Evolutionary conservation across 92 coral and sea anemone genomes (phyloP).

Genomic region (Ricordea florida): DNA sequence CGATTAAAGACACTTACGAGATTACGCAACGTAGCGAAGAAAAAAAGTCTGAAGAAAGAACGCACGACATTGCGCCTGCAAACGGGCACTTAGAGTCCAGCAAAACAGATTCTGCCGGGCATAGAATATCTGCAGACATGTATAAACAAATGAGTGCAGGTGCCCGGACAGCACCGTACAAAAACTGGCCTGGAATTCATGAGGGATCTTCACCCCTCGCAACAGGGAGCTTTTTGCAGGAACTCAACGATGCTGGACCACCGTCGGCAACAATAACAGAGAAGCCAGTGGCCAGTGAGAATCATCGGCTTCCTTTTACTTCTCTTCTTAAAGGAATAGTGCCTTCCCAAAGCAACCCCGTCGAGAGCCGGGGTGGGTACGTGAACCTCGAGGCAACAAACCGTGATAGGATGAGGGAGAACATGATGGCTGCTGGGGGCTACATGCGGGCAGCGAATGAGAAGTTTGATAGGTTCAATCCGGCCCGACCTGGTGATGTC

Average conservation of each 20-base stretch:
- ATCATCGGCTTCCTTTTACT: constrained; percentile 77
- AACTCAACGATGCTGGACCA: constrained; percentile 75
- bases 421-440: constrained; percentile 41
- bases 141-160: constrained; percentile 42
- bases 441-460: constrained; percentile 41
- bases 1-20: constrained; percentile 5
- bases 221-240: constrained; percentile 79
- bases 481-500: constrained; percentile 27
- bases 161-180: constrained; percentile 21
- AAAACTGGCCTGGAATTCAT: constrained; percentile 67
- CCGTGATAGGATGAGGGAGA: constrained; percentile 35
- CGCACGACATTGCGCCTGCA: constrained; percentile 13
- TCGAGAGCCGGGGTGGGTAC: constrained; percentile 37
- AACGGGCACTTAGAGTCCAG: constrained; percentile 33
- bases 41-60: not conserved
- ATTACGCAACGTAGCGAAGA: not conserved
- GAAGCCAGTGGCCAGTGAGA: constrained; percentile 25
- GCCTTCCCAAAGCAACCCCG: constrained; percentile 53
- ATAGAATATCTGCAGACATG: constrained; percentile 12
- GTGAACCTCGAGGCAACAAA: constrained; percentile 41
- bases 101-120: constrained; percentile 10
- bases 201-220: constrained; percentile 4
- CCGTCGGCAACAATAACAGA: constrained; percentile 45
- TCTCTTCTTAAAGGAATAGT: constrained; percentile 78
- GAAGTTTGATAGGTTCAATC: constrained; percentile 46